Evolutionary conservation across 2,113 vertebrate species (phyloP), one percentile per base, ranked within the genome.

Genomic region (Ploceus nigricollis): DNA sequence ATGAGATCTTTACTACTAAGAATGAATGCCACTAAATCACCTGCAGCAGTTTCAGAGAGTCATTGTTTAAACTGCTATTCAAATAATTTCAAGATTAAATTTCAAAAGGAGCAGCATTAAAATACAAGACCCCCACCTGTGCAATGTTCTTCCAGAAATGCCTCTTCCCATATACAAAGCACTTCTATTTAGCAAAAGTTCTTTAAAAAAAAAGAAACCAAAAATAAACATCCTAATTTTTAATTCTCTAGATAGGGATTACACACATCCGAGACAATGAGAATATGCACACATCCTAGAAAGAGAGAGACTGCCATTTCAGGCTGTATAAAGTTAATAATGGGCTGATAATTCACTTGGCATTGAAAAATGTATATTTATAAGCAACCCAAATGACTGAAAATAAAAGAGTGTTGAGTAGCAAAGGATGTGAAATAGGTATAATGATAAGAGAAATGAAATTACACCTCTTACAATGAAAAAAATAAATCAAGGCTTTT

Each of bases 321-420:
- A 92, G 82, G 35, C 48, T 83, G 13, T 69, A 23, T 88, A 84
- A 94, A 94, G 80, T 96, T 96, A 96, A 96, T 96, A 97, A 95
- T 53, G 42, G 58, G 51, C 83, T 97, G 64, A 64, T 95, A 95
- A 97, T 97, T 96, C 86, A 87, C 77, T 94, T 96, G 87, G 65
- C 86, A 90, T 97, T 96, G 96, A 96, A 75, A 87, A 92, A 94
- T 94, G 64, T 94, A 95, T 97, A 96, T 97, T 97, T 98, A 94
- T 94, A 97, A 97, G 93, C 68, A 97, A 93, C 51, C 11, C 47
- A 96, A 95, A 95, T 97, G 76, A 97, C 90, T 90, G 87, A 97
- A 98, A 98, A 97, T 94, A 91, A 93, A 61, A 89, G 96, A 93
- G 37, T 95, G 69, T 95, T 89, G 71, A 96, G 77, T 76, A 96